Base-by-base conservation (phyloP, 2,888 invertebrate genomes). In the Troglohyphantes excavatus region DNA sequence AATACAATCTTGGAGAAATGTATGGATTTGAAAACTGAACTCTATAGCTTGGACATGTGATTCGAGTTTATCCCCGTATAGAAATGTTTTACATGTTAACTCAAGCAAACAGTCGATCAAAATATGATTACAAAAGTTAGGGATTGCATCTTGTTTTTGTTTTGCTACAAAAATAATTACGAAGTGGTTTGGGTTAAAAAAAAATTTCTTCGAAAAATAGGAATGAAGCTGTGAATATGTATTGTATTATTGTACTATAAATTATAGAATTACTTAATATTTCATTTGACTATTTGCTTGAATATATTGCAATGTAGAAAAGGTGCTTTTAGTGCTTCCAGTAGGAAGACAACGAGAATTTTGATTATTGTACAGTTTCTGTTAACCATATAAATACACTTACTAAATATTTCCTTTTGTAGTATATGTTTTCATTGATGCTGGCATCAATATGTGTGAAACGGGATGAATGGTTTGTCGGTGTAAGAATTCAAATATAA, bases 271-370 rank as follows among this genome's bases (percentile, higher is more conserved):
- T 53, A n/a, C 9, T 53, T 53, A 5, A 5, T 17, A 53, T n/a
- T 53, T 27, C 23, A 17, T 75, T 59, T 75, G 29, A 61, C 19
- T 75, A 53, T 75, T 61, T 61, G 33, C 75, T 75, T 75, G 29
- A 59, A 26, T 26, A 26, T 75, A 17, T 27, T 59, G 19, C 23
- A 39, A 19, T 65, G 43, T 78, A 78, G 63, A 23, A 33, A 78
- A 78, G 78, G 78, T 78, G 78, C 78, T 78, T 78, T 65, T 23
- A 9, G 78, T 78, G 78, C 78, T 78, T 78, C 78, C 65, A 78
- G 2, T 26, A 21, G 63, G 78, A 65, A 65, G 65, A 29, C 13
- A 72, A 53, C 21, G 39, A 17, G 23, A 70, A 6, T 43, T 70
- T 46, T 46, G 23, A 72, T 72, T 46, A 46, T 26, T 72, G 46